Base-by-base conservation (phyloP, 2,797 vertebrate genomes). In the Schizopygopsis malacanthus region DNA sequence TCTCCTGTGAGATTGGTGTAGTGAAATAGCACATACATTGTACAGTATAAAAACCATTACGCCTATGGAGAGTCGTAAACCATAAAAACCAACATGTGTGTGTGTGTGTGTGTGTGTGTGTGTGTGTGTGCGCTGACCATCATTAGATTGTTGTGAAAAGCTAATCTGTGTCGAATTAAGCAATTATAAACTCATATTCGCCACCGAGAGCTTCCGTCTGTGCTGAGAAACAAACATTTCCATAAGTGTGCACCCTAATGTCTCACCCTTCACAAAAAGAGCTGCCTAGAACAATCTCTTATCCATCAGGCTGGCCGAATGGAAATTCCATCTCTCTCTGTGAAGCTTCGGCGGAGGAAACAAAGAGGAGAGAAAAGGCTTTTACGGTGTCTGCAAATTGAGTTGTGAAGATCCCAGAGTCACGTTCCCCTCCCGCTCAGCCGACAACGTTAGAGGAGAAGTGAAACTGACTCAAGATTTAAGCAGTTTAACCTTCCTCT, bases 401-500 rank as follows among this genome's bases (percentile, higher is more conserved):
- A 95, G 94, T 93, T 92, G 94, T 93, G 94, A 93, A 79, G 93
- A 94, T 94, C 92, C 91, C 88, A 90, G 89, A 93, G 91, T 91
- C 89, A 86, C 89, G 92, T 94, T 92, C 91, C 86, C 28, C 54
- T 83, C 88, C 88, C 91, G 92, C 91, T 90, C 92, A 92, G 92
- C 89, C 69, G 90, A 84, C 89, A 93, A 94, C 92, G 92, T 93
- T 93, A 92, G 91, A 93, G 86, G 78, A 85, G 85, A 88, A 94
- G 93, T 92, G 93, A 93, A 94, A 92, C 92, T 92, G 94, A 94
- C 94, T 94, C 89, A 47, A 93, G 94, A 94, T 94, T 94, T 96
- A 95, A 96, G 95, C 95, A 94, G 92, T 95, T 95, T 95, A 95
- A 94, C 93, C 93, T 94, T 93, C 91, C 91, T 88, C 92, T 93